Conservation (phyloP, 1,140 invertebrate genomes). For the Leptinotarsa lineolata region DNA sequence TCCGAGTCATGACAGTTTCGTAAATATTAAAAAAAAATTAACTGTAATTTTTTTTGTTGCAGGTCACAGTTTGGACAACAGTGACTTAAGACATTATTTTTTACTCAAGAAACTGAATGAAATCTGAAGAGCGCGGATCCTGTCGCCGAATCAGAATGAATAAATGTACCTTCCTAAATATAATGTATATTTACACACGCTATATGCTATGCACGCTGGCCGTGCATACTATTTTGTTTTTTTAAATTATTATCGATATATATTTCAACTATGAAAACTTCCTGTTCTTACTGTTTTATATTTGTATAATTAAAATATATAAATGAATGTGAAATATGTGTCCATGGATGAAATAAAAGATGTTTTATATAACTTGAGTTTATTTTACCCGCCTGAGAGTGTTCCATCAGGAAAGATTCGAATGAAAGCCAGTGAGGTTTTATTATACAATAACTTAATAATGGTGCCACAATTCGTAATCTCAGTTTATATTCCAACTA, state of each 20-base stretch:
- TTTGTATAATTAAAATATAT: slow-evolving; percentile 33
- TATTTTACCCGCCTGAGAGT: not conserved
- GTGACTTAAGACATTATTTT: slow-evolving; percentile 45
- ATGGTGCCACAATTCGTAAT: no score
- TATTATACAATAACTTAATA: no score
- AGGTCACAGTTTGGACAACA: slow-evolving; percentile 51
- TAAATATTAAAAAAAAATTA: not conserved
- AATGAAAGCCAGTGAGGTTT: no score
- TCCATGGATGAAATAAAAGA: slow-evolving; percentile 28
- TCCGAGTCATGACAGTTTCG: not conserved
- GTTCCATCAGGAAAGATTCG: no score
- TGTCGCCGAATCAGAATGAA: slow-evolving; percentile 24
- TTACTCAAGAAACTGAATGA: slow-evolving; percentile 47
- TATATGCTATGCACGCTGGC: slow-evolving; percentile 47
- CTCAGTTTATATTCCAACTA: no score
- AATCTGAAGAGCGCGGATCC: slow-evolving; percentile 44
- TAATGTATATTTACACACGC: slow-evolving; percentile 39
- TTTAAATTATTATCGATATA: slow-evolving; percentile 36
- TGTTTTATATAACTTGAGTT: slow-evolving; percentile 24
- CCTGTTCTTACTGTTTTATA: slow-evolving; percentile 43
- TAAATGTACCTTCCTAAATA: slow-evolving; percentile 37
- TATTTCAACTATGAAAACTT: slow-evolving; percentile 34
- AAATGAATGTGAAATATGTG: slow-evolving; percentile 38
- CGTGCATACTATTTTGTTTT: slow-evolving; percentile 39
- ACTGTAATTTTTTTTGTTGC: slow-evolving; percentile 32